phyloP scores from a whole-genome alignment of 2,113 vertebrate genomes.

The Ursus arctos region DNA sequence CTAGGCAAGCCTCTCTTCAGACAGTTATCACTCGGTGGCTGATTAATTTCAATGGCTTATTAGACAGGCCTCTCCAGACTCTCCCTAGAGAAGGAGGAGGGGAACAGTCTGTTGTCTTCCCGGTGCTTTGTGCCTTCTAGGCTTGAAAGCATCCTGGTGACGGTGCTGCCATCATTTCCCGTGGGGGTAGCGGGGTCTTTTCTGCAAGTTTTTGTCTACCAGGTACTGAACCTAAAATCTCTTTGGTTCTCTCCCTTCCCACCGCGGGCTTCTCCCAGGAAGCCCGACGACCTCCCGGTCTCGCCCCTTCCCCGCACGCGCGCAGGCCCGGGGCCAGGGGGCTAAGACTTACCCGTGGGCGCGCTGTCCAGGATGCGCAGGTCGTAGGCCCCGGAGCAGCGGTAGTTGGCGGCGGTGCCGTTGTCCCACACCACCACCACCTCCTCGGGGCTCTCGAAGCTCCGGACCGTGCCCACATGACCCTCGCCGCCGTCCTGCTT shows the following conservation, averaged over 20 bases:
- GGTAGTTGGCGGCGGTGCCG: constrained; percentile 99
- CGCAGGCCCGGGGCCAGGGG: background rate
- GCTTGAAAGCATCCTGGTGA: background rate
- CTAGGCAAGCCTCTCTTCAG: constrained; percentile 21
- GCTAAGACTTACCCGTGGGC: constrained; percentile 93
- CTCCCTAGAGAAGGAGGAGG: background rate
- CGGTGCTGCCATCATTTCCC: background rate
- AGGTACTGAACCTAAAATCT: background rate
- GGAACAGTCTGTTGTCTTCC: background rate
- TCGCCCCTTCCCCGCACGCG: background rate
- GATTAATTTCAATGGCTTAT: constrained; percentile 66
- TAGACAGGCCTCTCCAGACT: background rate
- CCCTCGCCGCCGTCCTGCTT: constrained; percentile 99
- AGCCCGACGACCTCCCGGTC: background rate
- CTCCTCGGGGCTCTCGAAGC: constrained; percentile 99
- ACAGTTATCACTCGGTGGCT: constrained; percentile 18
- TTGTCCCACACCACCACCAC: constrained; percentile 99
- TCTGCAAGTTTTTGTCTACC: background rate
- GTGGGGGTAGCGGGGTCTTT: background rate
- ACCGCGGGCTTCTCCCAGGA: background rate
- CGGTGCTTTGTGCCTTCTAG: constrained; percentile 55
- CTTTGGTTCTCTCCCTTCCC: background rate
- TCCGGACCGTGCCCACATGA: constrained; percentile 98
- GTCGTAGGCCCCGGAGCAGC: constrained; percentile 98
- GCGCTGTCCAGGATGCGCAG: constrained; percentile 98